phyloP scores from a whole-genome alignment of 2,113 vertebrate genomes.

The Colistium nudipinnis region DNA sequence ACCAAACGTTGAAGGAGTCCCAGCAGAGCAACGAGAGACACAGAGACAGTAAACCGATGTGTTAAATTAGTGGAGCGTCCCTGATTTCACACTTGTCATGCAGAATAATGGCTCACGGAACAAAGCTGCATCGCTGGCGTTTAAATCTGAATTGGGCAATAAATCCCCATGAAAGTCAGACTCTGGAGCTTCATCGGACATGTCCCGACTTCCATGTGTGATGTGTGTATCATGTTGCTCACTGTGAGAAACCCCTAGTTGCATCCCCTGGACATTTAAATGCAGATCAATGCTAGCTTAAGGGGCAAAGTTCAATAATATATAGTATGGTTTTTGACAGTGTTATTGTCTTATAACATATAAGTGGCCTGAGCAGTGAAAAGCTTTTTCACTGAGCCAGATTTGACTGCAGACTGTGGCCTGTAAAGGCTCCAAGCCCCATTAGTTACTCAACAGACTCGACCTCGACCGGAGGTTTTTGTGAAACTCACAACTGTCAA shows the following conservation, averaged over 20 bases:
- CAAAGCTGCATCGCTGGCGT: not conserved
- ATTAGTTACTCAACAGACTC: not conserved
- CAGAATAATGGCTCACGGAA: not conserved
- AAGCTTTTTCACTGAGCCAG: not conserved
- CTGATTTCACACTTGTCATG: not conserved
- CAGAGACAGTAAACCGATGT: not conserved
- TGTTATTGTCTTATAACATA: not conserved
- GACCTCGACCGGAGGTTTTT: slow-evolving; percentile 12
- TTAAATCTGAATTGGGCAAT: not conserved
- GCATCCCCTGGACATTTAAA: not conserved
- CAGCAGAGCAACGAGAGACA: not conserved
- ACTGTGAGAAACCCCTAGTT: not conserved
- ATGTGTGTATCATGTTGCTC: not conserved
- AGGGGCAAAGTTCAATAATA: no score
- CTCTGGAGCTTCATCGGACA: not conserved
- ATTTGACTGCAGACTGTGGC: not conserved
- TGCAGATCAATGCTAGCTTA: not conserved
- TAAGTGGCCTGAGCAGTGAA: not conserved
- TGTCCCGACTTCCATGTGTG: no score
- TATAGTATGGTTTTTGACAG: not conserved
- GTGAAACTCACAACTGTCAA: slow-evolving; percentile 1
- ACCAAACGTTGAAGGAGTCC: no score
- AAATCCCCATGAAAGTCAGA: not conserved
- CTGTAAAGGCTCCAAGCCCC: not conserved
- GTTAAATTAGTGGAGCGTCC: no score